Percentiles rank a stretch among this genome's conserved stretches.
Evolutionary conservation across 2,113 vertebrate species (phyloP).

Genomic region (Arenaria interpres): DNA sequence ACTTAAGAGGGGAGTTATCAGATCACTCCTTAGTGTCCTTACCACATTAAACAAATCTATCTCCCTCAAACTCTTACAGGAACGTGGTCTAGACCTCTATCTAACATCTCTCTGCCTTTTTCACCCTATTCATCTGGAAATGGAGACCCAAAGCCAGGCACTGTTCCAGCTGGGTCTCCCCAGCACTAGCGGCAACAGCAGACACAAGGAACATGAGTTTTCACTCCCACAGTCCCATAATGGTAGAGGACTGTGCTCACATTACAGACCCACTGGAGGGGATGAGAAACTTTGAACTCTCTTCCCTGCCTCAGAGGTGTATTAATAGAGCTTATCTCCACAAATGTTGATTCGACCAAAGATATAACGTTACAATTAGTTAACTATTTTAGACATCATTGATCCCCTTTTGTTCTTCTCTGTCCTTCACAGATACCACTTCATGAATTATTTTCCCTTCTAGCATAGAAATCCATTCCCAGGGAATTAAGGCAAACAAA

Average conservation of each 20-base stretch:
- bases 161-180: not conserved
- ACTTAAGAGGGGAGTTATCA: not conserved
- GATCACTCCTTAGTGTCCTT: not conserved
- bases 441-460: not conserved
- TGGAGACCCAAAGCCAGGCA: not conserved
- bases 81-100: not conserved
- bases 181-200: not conserved
- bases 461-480: not conserved
- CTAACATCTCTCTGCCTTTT: not conserved
- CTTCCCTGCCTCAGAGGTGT: not conserved
- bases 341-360: not conserved
- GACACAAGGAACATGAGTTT: not conserved
- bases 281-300: not conserved
- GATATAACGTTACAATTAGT: not conserved
- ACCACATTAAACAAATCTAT: not conserved
- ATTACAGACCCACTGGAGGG: not conserved
- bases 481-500: constrained; percentile 45
- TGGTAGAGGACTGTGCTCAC: not conserved
- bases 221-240: not conserved
- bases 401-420: not conserved
- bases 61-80: not conserved
- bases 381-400: not conserved
- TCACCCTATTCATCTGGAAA: not conserved
- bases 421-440: not conserved
- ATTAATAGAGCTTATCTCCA: not conserved